Base-by-base conservation (phyloP, 2,797 vertebrate species). In the Acipenser transmontanus region DNA sequence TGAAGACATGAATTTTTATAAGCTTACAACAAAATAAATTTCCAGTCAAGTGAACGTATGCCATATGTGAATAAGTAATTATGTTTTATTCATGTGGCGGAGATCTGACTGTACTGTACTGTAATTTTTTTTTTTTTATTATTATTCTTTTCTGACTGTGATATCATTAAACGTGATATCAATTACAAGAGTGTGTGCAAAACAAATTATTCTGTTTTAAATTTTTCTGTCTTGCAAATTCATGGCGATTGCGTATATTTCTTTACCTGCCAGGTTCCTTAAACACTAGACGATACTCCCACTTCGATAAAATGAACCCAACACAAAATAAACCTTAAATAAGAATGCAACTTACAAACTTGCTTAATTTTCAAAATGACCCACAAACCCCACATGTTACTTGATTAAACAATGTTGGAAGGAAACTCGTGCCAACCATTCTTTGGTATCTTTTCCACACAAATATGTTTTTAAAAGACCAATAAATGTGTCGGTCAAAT, bases 61-160 rank as follows among this genome's bases (percentile, higher is more conserved):
- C 85, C 85, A 82, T 72, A 75, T 76, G 68, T 66, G 75, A 48
- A 56, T 76, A 50, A 77, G 70, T 79, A 86, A 81, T 75, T 72
- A 77, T 76, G 77, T 78, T 78, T 74, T 81, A 85, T 87, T 85
- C 81, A 78, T 84, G 77, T 73, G 74, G 80, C 67, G 82, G 82
- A 88, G 79, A 79, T 84, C 81, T 85, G 75, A 80, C 70, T 47
- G 69, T 63, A 62, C 59, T 83, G 69, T 74, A 80, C 73, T 77
- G 83, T 81, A 78, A 60, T 62, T 68, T 81, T 75, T 81, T 68
- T 34, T 34, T 4, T 34, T 34, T 20, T 20, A 20, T 20, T 4
- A 4, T 17, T 17, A 17, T 17, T 17, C 17, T 17, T 17, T 17
- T 17, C 17, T 17, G 17, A 83, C 78, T 78, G 75, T 76, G 78